Conservation (phyloP, 2,113 vertebrate genomes). For the Phylloscopus trochiloides region DNA sequence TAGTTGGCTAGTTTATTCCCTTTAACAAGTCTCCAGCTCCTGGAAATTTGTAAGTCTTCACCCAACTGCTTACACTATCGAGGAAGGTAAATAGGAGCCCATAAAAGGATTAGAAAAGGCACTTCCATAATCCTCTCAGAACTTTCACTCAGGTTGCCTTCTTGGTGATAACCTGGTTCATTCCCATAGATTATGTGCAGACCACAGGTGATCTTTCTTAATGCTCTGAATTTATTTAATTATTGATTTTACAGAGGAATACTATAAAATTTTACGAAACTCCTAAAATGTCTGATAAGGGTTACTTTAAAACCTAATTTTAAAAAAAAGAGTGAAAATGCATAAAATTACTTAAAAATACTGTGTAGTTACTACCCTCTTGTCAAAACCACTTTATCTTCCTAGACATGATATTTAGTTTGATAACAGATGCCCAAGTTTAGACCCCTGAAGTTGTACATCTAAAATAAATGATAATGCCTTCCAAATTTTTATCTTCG, state of each 20-base stretch:
- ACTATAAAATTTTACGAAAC: neutral
- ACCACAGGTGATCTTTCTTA: neutral
- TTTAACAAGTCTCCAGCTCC: neutral
- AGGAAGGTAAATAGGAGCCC: neutral
- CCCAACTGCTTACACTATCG: neutral
- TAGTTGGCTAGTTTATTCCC: neutral
- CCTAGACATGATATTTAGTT: neutral
- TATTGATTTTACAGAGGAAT: neutral
- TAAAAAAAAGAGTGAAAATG: neutral
- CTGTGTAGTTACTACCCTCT: neutral
- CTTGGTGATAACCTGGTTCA: neutral
- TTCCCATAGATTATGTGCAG: neutral
- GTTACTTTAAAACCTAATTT: neutral
- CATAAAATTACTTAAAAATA: neutral
- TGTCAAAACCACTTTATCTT: neutral
- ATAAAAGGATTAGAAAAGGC: neutral
- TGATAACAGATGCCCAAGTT: neutral
- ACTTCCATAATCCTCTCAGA: neutral
- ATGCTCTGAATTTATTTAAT: neutral
- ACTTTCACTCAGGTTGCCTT: neutral
- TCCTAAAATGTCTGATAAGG: neutral
- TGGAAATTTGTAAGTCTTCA: neutral
- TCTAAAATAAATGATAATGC: neutral
- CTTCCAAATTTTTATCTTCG: neutral
- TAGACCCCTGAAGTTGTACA: neutral